Base-by-base conservation (phyloP, 2,888 invertebrate genomes). In the Pherbina coryleti region DNA sequence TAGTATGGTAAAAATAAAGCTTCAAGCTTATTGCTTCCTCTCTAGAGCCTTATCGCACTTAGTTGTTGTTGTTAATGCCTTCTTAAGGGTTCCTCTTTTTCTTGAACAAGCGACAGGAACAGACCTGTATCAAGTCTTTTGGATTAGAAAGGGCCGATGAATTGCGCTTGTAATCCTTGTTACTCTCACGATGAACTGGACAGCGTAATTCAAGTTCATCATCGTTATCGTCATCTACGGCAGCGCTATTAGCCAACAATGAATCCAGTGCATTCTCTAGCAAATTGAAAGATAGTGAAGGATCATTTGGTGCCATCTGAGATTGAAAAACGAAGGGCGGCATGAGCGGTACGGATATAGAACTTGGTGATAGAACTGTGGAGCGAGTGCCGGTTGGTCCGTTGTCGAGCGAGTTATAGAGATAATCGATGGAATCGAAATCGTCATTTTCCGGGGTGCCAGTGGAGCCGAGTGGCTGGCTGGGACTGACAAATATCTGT, bases 51-150 rank as follows among this genome's bases (percentile, higher is more conserved):
- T 2, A 44, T 11, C 11, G 11, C 14, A 44, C 44, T 44, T 1
- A 37, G n/a, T n/a, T 14, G 37, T 71, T 8, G 34, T 66, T 44
- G 34, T 74, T 62, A 31, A 22, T 3, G 11, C 60, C 4, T 51
- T 28, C 34, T 49, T 73, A 77, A 9, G 69, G 25, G n/a, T 76
- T 75, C 69, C 77, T 80, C 76, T 79, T 79, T 67, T 76, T 79
- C 60, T 83, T 83, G 17, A 79, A 79, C 17, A 81, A 76, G 28
- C 79, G 83, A 57, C 82, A 83, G 0, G 83, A 80, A 71, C 83
- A 83, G 0, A 82, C 81, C 74, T 83, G 81, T 25, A 81, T 78
- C 2, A 82, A n/a, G 11, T 79, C 78, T 70, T 62, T 67, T n/a
- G 76, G 70, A n/a, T 37, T 57, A 1, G 9, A 22, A 22, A 4